Conservation (phyloP, 2,113 vertebrate genomes). For the Labeo catla region DNA sequence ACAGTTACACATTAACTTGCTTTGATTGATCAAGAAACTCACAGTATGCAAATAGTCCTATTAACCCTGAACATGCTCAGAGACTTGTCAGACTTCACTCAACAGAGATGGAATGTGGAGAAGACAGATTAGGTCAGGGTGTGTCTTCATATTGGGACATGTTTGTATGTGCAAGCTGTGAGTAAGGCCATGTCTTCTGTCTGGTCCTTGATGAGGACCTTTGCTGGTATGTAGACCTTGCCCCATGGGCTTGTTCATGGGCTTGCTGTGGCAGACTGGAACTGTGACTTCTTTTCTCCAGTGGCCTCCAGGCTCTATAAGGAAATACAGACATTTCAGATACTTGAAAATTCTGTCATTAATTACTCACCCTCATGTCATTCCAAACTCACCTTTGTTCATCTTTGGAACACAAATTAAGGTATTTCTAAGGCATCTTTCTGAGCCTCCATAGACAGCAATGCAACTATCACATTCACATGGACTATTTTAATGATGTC, state of each 20-base stretch:
- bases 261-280: not conserved
- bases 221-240: constrained; percentile 36
- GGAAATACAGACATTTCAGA: constrained; percentile 13
- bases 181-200: not conserved
- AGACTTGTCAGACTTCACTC: constrained; percentile 11
- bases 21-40: not conserved
- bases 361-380: too few species aligned
- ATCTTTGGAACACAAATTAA: too few species aligned
- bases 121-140: constrained; percentile 5
- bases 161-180: constrained; percentile 27
- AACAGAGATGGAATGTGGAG: constrained; percentile 24
- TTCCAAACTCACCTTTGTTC: too few species aligned
- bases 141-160: constrained; percentile 27
- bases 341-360: not conserved
- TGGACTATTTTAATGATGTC: too few species aligned
- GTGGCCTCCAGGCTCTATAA: not conserved
- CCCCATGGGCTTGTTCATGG: not conserved
- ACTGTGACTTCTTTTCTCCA: not conserved
- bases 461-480: too few species aligned
- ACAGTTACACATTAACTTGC: not conserved
- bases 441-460: too few species aligned
- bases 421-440: too few species aligned
- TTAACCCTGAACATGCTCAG: not conserved
- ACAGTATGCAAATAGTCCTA: not conserved
- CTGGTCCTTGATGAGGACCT: constrained; percentile 29